Base-by-base conservation (phyloP, 1,140 invertebrate genomes). In the Drosophila sp. region DNA sequence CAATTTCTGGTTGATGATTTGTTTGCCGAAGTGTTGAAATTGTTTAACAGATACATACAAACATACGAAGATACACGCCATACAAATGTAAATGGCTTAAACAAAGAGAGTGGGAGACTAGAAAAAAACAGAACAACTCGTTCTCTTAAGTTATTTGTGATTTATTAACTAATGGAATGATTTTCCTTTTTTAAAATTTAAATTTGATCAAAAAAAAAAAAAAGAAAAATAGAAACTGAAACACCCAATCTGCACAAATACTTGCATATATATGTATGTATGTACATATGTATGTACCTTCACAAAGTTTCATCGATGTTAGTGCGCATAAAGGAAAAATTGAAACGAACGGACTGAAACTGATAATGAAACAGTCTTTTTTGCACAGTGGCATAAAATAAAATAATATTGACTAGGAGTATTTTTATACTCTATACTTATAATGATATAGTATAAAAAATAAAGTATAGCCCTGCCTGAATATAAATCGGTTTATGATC, bases 341-440 rank as follows among this genome's bases (percentile, higher is more conserved):
- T 50, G 66, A 69, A 80, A 58, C 38, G 66, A 73, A 58, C 38
- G 66, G 70, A 73, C 47, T 35, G 75, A 56, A 55, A 70, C 71
- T 89, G 79, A 89, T 89, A 87, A 64, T 84, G 84, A 65, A 87
- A 87, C 83, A 87, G 8, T 50, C 44, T 50, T 65, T 80, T 47
- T 33, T 44, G 58, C 57, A 81, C 74, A 76, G 70, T 86, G 70
- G 55, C 17, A 33, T 60, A 29, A 41, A 35, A 4, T 27, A 11
- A 7, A 58, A 27, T 10, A 47, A 41, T 60, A 29, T n/a, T 25
- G n/a, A 8, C 25, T 29, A 44, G 32, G 50, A 57, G 17, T 7
- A 47, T 25, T 47, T 25, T 47, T 27, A 44, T 41, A n/a, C 40
- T 30, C 4, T 30, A 30, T 30, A 30, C 4, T 3, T 30, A 30